Evolutionary conservation across 92 coral and sea anemone genomes (phyloP).

Genomic region (Micromussa lordhowensis): DNA sequence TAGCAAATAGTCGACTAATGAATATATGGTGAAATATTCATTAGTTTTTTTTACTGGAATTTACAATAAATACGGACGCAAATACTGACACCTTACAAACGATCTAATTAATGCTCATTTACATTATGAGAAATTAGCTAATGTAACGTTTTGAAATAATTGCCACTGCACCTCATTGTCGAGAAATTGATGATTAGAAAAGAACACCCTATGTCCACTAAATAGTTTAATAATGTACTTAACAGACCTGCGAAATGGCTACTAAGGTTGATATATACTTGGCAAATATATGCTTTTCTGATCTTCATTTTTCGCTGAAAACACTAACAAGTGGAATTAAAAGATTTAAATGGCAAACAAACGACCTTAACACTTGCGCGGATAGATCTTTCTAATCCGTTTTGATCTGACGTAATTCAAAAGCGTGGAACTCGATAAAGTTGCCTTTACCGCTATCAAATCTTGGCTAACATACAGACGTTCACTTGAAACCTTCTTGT

Average conservation of each 20-base stretch:
- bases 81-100: not conserved
- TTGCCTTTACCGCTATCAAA: not conserved
- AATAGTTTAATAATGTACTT: no score
- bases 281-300: not conserved
- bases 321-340: not conserved
- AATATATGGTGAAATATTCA: no score
- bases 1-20: not conserved
- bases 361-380: not conserved
- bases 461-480: not conserved
- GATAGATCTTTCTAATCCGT: not conserved
- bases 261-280: not conserved
- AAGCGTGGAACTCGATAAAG: not conserved
- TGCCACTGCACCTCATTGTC: not conserved
- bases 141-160: not conserved
- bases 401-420: not conserved
- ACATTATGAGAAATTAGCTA: not conserved
- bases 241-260: not conserved
- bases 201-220: not conserved
- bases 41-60: not conserved
- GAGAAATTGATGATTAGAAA: not conserved
- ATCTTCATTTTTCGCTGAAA: not conserved
- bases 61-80: not conserved
- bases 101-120: not conserved
- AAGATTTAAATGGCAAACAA: not conserved
- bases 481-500: not conserved